These are phyloP conservation scores for Gavialis gangeticus DNA, from an alignment of 2,113 vertebrate genomes.

Conservation along the genomic window DNA sequence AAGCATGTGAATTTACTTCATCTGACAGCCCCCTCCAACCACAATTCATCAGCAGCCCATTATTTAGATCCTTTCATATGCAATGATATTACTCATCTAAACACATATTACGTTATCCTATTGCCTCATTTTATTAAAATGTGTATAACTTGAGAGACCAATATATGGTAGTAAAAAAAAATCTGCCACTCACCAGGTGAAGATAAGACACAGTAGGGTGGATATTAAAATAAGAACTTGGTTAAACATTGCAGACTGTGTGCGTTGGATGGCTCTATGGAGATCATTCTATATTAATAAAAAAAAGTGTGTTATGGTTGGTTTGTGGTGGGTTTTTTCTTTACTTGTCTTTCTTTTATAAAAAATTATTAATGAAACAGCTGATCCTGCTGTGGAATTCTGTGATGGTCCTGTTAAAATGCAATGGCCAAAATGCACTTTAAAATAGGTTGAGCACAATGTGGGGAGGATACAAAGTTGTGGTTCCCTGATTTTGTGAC, in stretches of 20 bases:
- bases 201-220: constrained; percentile 89
- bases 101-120: neutral
- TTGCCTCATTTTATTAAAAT: neutral
- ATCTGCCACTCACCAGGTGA: constrained; percentile 85
- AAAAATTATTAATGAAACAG: neutral
- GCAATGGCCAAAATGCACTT: neutral
- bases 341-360: no score
- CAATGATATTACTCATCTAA: neutral
- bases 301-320: constrained; percentile 46
- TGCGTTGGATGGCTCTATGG: constrained; percentile 88
- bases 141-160: neutral
- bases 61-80: neutral
- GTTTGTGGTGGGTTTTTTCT: neutral
- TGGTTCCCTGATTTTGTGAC: constrained; percentile 23
- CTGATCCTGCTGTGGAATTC: neutral
- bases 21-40: neutral
- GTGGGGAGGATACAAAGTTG: neutral
- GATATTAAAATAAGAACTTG: constrained; percentile 91
- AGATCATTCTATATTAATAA: constrained; percentile 85
- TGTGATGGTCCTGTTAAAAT: neutral
- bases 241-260: constrained; percentile 90
- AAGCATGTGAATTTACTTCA: no score
- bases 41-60: neutral
- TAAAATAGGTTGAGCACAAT: constrained; percentile 7
- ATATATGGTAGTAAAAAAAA: neutral